These are phyloP conservation scores for Morpho deidamia DNA, from an alignment of 2,888 invertebrate genomes.

Conservation along the genomic window DNA sequence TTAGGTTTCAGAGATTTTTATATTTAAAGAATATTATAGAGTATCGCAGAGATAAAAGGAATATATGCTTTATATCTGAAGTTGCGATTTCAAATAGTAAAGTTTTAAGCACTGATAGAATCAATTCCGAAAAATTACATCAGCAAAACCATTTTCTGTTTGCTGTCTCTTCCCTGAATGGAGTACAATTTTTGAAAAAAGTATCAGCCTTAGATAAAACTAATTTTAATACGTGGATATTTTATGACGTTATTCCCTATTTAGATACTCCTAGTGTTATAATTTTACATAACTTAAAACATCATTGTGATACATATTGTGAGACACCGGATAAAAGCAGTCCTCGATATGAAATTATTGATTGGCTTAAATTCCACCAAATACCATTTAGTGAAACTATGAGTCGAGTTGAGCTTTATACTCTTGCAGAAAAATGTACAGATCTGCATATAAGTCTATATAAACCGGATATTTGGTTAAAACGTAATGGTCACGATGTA, in stretches of 20 bases:
- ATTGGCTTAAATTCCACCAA: constrained; percentile 15
- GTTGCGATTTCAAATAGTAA: not conserved
- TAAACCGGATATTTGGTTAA: constrained; percentile 11
- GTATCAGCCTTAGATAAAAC: not conserved
- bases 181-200: not conserved
- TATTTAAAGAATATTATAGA: constrained; percentile 13
- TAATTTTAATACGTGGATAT: constrained; percentile 7
- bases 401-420: constrained; percentile 10
- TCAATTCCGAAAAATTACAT: not conserved
- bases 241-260: not conserved
- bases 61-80: constrained; percentile 11
- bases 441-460: constrained; percentile 8
- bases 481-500: constrained; percentile 10
- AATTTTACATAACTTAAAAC: constrained; percentile 7
- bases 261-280: constrained; percentile 8
- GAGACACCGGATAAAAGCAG: constrained; percentile 5
- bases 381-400: constrained; percentile 7
- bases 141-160: not conserved
- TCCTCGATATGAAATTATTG: constrained; percentile 11
- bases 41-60: not conserved
- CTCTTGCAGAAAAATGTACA: constrained; percentile 8
- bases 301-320: constrained; percentile 9
- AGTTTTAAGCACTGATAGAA: constrained; percentile 7
- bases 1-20: constrained; percentile 12
- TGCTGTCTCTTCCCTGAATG: constrained; percentile 7